Base-by-base conservation (phyloP, 2,888 invertebrate species). In the Protonemura montana region DNA sequence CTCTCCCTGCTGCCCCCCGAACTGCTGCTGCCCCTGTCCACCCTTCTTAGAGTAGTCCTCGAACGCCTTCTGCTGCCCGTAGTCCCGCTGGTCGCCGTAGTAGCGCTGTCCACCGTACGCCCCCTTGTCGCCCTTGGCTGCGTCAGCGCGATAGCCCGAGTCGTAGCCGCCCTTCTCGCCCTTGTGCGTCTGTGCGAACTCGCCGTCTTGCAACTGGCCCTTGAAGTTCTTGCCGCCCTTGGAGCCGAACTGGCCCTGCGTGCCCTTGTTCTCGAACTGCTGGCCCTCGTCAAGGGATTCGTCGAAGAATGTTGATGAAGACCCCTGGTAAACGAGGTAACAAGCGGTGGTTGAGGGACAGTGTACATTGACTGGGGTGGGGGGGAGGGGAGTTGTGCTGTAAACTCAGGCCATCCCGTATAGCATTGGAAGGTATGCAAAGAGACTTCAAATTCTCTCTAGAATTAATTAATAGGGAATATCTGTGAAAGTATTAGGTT, bases 231-330 rank as follows among this genome's bases (percentile, higher is more conserved):
- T 76, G 13, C 86, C 87, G 13, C 85, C 85, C 27, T 86, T 16
- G 30, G 80, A 86, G 25, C 87, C 87, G 85, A 82, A 88, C 27
- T 78, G 81, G 5, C 86, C 87, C 28, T 86, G 76, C 10, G 82
- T 80, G 13, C 88, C 88, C 35, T 86, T 82, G 82, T 35, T 82
- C 13, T 87, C 86, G 82, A 84, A 86, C 27, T 87, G 86, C 77
- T 85, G 86, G 2, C 88, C 88, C 83, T 88, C 87, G 87, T 87
- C 88, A 29, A 42, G 87, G 7, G 87, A 80, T 59, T 88, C 88
- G 86, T 88, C 88, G 42, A 87, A 87, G 87, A 88, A 88, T 0
- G 88, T 88, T 2, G 88, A 86, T 5, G 87, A 80, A 59, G 86
- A 76, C 7, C 87, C 87, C 10, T 86, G 41, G 59, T 10, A 13